These are phyloP conservation scores for Tragelaphus buxtoni DNA, from an alignment of 2,113 vertebrate species.

Conservation along the genomic window DNA sequence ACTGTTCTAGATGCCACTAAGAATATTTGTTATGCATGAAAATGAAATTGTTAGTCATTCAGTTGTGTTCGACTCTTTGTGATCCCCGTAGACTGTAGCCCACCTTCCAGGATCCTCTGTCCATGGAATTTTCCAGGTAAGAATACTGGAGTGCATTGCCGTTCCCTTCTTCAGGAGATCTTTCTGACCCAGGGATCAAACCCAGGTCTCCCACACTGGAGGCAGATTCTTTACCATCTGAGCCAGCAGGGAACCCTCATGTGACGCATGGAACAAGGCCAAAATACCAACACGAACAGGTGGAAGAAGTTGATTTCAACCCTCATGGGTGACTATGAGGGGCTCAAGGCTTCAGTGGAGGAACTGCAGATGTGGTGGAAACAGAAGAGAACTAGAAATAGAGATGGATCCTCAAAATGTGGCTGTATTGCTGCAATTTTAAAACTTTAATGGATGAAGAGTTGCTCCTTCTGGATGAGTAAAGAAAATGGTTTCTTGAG, in stretches of 20 bases:
- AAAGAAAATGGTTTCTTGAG: background rate
- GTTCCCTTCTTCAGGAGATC: background rate
- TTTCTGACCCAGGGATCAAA: background rate
- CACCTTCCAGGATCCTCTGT: background rate
- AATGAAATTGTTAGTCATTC: background rate
- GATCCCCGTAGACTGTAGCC: background rate
- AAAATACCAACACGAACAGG: background rate
- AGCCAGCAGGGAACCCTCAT: background rate
- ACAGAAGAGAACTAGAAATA: background rate
- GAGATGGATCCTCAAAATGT: background rate
- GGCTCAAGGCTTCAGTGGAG: background rate
- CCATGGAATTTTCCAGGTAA: background rate
- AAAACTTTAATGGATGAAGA: background rate
- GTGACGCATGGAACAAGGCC: background rate
- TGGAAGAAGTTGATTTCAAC: background rate
- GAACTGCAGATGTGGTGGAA: background rate
- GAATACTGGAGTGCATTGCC: background rate
- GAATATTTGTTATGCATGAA: background rate
- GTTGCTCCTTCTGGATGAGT: background rate
- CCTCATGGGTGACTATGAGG: background rate
- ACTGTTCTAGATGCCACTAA: background rate
- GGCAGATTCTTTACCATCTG: background rate
- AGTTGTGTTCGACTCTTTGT: background rate
- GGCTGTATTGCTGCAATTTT: background rate
- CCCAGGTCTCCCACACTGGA: background rate